Conservation (phyloP, 1,140 invertebrate genomes). For the Aradophagus sp. region DNA sequence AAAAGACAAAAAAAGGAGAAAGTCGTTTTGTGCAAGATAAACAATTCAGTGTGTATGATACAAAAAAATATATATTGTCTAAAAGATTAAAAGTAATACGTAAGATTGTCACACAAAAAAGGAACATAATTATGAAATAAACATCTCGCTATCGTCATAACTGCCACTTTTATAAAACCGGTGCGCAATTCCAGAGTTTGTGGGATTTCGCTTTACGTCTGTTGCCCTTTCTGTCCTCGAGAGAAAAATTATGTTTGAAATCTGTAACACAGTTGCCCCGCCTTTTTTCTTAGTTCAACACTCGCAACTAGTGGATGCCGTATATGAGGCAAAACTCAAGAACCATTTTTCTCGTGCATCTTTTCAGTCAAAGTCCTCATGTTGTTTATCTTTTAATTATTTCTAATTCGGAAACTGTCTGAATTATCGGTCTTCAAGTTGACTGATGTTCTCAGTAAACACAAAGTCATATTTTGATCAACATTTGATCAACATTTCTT, state of each 20-base stretch:
- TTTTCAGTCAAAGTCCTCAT: too few relatives aligned
- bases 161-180: slow-evolving; percentile 60
- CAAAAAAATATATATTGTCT: slow-evolving; percentile 30
- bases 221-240: slow-evolving; percentile 6
- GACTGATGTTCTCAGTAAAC: too few relatives aligned
- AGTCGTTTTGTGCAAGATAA: slow-evolving; percentile 3
- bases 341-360: slow-evolving; percentile 49
- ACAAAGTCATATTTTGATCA: too few relatives aligned
- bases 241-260: too few relatives aligned
- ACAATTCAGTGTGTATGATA: slow-evolving; percentile 33
- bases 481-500: too few relatives aligned
- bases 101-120: slow-evolving; percentile 30
- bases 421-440: too few relatives aligned
- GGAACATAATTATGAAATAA: slow-evolving; percentile 30
- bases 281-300: neutral
- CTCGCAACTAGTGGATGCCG: slow-evolving; percentile 47
- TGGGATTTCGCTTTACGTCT: slow-evolving; percentile 38
- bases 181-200: slow-evolving; percentile 21
- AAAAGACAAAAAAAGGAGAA: slow-evolving; percentile 6
- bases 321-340: slow-evolving; percentile 49
- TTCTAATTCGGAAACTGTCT: slow-evolving; percentile 36
- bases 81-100: slow-evolving; percentile 26
- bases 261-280: slow-evolving; percentile 5
- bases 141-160: slow-evolving; percentile 52
- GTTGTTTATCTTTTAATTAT: slow-evolving; percentile 48